These are phyloP conservation scores for Coptotermes formosanus DNA, from an alignment of 1,140 invertebrate genomes.

Conservation along the genomic window DNA sequence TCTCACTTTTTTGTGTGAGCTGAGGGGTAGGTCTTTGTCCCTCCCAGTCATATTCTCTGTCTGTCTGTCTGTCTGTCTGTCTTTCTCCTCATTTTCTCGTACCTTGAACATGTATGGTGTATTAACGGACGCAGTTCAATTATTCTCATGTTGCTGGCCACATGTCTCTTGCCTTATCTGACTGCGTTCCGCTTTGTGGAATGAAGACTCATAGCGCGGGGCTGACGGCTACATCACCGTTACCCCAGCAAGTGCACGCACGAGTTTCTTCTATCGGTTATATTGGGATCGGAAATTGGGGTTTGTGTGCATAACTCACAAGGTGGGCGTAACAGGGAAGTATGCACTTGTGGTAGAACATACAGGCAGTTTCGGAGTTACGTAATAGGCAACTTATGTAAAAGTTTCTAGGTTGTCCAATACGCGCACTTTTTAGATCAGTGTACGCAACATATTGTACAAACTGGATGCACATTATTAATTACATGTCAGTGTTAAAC, in stretches of 20 bases:
- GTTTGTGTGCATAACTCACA: background rate
- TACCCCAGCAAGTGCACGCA: background rate
- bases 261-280: background rate
- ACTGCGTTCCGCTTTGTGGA: background rate
- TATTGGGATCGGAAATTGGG: background rate
- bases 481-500: too few species aligned
- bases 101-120: background rate
- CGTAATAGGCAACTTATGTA: too few species aligned
- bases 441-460: too few species aligned
- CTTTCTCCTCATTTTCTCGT: background rate
- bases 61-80: background rate
- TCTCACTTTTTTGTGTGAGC: background rate
- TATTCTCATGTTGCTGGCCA: too few species aligned
- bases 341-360: too few species aligned
- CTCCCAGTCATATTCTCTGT: too few species aligned
- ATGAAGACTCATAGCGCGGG: background rate
- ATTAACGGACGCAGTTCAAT: too few species aligned
- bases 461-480: too few species aligned
- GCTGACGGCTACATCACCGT: background rate
- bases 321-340: too few species aligned
- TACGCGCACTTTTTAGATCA: too few species aligned
- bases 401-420: too few species aligned
- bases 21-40: background rate
- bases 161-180: background rate
- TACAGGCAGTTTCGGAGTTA: too few species aligned